These are phyloP conservation scores for Liparis tanakae DNA, from an alignment of 2,797 vertebrate genomes.

Conservation along the genomic window DNA sequence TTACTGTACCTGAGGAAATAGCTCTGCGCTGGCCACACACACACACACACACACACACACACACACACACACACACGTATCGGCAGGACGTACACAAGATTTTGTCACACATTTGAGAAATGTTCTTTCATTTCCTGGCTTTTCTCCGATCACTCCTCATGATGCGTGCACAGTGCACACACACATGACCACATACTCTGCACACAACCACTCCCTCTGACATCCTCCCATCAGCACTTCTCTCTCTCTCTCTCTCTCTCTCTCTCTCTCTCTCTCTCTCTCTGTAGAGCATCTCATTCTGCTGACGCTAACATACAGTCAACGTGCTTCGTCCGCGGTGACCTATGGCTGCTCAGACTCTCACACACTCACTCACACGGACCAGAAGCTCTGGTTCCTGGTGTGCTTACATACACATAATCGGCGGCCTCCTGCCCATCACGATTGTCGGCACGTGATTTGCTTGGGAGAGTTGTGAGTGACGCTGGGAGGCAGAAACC, in stretches of 20 bases:
- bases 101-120: no score
- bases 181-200: conserved; percentile 11
- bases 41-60: no score
- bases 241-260: conserved; percentile 18
- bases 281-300: conserved; percentile 51
- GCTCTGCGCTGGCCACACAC: no score
- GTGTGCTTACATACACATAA: conserved; percentile 31
- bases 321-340: conserved; percentile 49
- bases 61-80: conserved; percentile 27
- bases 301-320: conserved; percentile 68
- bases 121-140: neutral
- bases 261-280: conserved; percentile 21
- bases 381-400: conserved; percentile 29
- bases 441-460: conserved; percentile 22
- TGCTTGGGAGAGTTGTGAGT: conserved; percentile 17
- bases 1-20: conserved; percentile 52
- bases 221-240: conserved; percentile 66
- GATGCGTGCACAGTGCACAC: neutral
- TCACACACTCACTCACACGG: conserved; percentile 1
- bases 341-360: conserved; percentile 47
- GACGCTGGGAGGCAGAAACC: conserved; percentile 31
- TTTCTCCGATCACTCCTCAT: neutral
- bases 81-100: conserved; percentile 27
- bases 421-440: conserved; percentile 30
- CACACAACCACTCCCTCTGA: neutral